phyloP scores from a whole-genome alignment of 2,888 invertebrate species.

The Drosophila nr. perissopoda region DNA sequence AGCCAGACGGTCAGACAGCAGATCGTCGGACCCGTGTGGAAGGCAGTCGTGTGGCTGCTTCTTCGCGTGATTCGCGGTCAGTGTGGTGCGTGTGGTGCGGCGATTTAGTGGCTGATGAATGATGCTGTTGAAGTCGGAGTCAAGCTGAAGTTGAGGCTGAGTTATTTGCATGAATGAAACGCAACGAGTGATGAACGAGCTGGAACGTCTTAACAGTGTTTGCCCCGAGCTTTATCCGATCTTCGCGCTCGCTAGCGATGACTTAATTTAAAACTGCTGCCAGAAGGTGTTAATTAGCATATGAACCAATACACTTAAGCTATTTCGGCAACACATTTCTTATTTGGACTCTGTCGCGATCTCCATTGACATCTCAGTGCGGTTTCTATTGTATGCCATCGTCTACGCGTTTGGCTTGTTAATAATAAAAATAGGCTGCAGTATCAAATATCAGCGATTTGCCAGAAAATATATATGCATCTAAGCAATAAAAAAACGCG shows the following conservation, averaged over 20 bases:
- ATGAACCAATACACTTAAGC: constrained; percentile 49
- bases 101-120: constrained; percentile 61
- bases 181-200: constrained; percentile 62
- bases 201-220: constrained; percentile 10
- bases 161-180: constrained; percentile 79
- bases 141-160: constrained; percentile 36
- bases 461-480: constrained; percentile 20
- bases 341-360: constrained; percentile 3
- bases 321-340: constrained; percentile 29
- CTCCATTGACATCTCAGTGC: constrained; percentile 5
- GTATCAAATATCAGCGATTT: constrained; percentile 49
- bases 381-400: constrained; percentile 39
- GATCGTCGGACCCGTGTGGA: constrained; percentile 6
- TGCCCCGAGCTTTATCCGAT: constrained; percentile 33
- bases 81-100: constrained; percentile 44
- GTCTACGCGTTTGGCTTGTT: constrained; percentile 64
- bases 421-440: constrained; percentile 44
- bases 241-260: constrained; percentile 53
- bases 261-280: constrained; percentile 70
- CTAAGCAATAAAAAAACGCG: constrained; percentile 1
- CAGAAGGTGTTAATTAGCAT: constrained; percentile 78
- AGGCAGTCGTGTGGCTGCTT: constrained; percentile 36
- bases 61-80: constrained; percentile 25
- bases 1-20: constrained; percentile 2
- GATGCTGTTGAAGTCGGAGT: constrained; percentile 47